phyloP scores from a whole-genome alignment of 2,888 invertebrate genomes.

The Bursaphelenchus okinawaensis region DNA sequence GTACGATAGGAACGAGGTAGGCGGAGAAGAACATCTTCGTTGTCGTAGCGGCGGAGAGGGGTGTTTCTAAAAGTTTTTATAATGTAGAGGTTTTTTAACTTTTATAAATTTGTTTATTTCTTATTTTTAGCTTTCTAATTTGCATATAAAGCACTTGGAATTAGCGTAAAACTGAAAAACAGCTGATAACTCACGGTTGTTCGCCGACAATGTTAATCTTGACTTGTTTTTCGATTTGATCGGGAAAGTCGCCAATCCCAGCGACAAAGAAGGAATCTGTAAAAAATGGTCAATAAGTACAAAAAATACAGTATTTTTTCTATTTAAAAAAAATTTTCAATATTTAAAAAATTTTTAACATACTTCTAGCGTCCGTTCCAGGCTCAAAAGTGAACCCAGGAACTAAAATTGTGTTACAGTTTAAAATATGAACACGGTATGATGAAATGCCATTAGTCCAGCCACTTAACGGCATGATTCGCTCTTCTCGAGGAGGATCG shows the following conservation, averaged over 20 bases:
- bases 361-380: constrained; percentile 19
- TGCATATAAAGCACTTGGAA: no score
- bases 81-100: not conserved
- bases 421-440: constrained; percentile 35
- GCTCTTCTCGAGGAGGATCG: constrained; percentile 37
- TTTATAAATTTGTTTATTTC: no score
- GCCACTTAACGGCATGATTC: constrained; percentile 33
- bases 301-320: not conserved
- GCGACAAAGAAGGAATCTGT: constrained; percentile 40
- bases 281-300: constrained; percentile 14
- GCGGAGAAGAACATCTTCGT: constrained; percentile 39
- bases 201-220: constrained; percentile 32
- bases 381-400: constrained; percentile 36
- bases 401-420: constrained; percentile 50
- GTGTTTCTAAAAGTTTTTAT: constrained; percentile 30
- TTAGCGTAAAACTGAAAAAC: not conserved
- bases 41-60: constrained; percentile 28
- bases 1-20: constrained; percentile 41
- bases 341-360: not conserved
- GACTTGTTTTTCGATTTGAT: constrained; percentile 35
- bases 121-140: no score
- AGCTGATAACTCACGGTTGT: constrained; percentile 19
- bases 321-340: not conserved
- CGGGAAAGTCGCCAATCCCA: constrained; percentile 45
- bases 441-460: constrained; percentile 42